phyloP scores from a whole-genome alignment of 2,888 invertebrate species.

The Microplitis manilae region DNA sequence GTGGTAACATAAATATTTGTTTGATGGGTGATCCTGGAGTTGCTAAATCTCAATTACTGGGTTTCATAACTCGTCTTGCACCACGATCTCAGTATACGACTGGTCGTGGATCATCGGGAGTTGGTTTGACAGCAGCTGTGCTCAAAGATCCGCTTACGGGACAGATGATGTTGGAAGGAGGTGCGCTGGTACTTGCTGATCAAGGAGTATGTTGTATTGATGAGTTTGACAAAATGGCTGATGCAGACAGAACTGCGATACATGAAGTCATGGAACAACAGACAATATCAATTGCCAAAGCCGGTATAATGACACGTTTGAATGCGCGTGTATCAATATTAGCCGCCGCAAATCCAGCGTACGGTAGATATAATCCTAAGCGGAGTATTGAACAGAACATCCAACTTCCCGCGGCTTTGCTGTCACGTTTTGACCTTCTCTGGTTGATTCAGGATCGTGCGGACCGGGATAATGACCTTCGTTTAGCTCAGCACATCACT shows the following conservation, averaged over 20 bases:
- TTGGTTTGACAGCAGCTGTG: constrained; percentile 98
- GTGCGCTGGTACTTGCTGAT: constrained; percentile 96
- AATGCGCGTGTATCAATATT: constrained; percentile 98
- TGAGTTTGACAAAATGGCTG: constrained; percentile 99
- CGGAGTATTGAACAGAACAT: constrained; percentile 97
- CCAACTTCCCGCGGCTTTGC: constrained; percentile 95
- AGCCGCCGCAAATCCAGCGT: constrained; percentile 99
- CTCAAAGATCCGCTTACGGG: constrained; percentile 98
- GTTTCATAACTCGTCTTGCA: constrained; percentile 94
- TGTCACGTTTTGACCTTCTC: constrained; percentile 95
- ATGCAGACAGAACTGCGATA: constrained; percentile 93
- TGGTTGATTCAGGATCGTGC: constrained; percentile 93
- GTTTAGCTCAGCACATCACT: constrained; percentile 96
- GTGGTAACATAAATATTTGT: constrained; percentile 96
- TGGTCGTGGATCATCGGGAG: constrained; percentile 96
- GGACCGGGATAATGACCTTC: constrained; percentile 78
- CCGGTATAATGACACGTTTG: constrained; percentile 97
- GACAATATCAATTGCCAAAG: constrained; percentile 99
- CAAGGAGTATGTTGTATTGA: constrained; percentile 99
- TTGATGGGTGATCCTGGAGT: constrained; percentile 99
- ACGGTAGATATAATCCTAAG: constrained; percentile 97
- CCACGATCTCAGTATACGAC: constrained; percentile 96
- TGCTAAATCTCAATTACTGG: constrained; percentile 96
- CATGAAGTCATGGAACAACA: constrained; percentile 99
- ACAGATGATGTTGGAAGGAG: constrained; percentile 97